Conservation (phyloP, 1,140 invertebrate species). For the Drosophila miranda region DNA sequence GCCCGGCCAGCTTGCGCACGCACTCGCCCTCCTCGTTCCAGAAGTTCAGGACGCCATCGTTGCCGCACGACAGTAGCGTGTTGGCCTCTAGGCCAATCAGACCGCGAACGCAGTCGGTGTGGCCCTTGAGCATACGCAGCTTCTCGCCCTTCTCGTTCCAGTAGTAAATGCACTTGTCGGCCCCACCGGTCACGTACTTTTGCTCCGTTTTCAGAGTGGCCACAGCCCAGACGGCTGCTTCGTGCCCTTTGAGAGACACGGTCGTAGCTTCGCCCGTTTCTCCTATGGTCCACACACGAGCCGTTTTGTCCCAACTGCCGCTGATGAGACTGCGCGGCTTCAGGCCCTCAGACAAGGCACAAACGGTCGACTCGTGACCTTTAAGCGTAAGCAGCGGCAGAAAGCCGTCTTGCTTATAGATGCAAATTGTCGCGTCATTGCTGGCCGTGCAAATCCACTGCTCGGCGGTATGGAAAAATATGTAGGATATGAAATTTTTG, state of each 20-base stretch:
- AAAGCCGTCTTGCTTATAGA: constrained; percentile 86
- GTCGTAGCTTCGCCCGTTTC: constrained; percentile 83
- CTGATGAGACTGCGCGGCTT: constrained; percentile 83
- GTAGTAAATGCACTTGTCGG: constrained; percentile 94
- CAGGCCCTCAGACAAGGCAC: constrained; percentile 82
- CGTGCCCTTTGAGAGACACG: constrained; percentile 88
- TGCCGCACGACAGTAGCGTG: constrained; percentile 93
- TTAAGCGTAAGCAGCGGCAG: constrained; percentile 87
- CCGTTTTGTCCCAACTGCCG: constrained; percentile 96
- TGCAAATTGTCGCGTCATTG: constrained; percentile 92
- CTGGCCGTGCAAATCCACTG: constrained; percentile 92
- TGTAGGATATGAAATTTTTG: constrained; percentile 92
- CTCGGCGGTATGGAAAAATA: constrained; percentile 90
- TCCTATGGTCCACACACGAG: constrained; percentile 89
- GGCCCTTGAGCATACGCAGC: constrained; percentile 85
- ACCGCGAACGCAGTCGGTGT: constrained; percentile 95
- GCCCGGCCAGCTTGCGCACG: constrained; percentile 90
- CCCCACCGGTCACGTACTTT: constrained; percentile 91
- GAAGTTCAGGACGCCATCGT: constrained; percentile 92
- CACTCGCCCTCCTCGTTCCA: constrained; percentile 93
- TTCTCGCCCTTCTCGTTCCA: constrained; percentile 87
- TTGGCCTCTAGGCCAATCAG: constrained; percentile 87
- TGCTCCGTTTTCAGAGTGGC: constrained; percentile 84
- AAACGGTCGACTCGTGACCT: constrained; percentile 90
- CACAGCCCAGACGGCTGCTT: constrained; percentile 95